A percentile compares a stretch with the other conserved stretches of the same genome.
These are phyloP conservation scores for Carpatolechia fugitivella DNA, from an alignment of 2,888 invertebrate genomes.

Conservation along the genomic window DNA sequence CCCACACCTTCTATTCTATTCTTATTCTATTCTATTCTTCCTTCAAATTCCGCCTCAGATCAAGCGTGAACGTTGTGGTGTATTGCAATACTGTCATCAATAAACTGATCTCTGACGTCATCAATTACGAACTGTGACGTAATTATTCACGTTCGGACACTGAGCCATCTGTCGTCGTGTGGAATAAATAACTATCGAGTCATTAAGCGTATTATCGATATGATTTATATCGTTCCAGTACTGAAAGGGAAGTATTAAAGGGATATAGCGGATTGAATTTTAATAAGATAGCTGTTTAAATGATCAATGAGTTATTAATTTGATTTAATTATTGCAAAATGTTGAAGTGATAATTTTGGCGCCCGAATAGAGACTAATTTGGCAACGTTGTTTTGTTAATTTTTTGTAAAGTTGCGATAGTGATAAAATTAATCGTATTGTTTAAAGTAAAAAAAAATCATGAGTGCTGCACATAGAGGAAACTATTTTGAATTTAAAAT, in stretches of 20 bases:
- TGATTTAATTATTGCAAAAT: neutral
- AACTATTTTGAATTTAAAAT: too few species aligned
- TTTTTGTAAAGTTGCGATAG: neutral
- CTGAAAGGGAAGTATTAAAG: neutral
- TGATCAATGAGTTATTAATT: neutral
- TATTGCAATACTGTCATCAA: neutral
- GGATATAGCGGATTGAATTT: neutral
- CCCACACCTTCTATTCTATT: too few species aligned
- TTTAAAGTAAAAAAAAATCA: too few species aligned
- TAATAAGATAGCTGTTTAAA: neutral
- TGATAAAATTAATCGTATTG: too few species aligned
- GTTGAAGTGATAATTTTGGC: neutral
- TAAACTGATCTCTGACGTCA: neutral
- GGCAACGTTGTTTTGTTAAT: neutral
- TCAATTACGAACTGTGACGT: neutral
- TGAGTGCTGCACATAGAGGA: too few species aligned
- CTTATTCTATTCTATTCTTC: too few species aligned
- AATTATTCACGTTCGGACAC: conserved; percentile 4
- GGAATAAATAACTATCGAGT: conserved; percentile 9
- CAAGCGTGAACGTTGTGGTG: too few species aligned
- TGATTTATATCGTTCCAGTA: conserved; percentile 3
- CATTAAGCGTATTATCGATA: conserved; percentile 6
- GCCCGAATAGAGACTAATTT: neutral
- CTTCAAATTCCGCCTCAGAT: too few species aligned
- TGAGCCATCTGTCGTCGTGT: neutral